Evolutionary conservation across 1,140 invertebrate genomes (phyloP), one percentile per base, ranked within the genome.

Genomic region (Phortica variegata): DNA sequence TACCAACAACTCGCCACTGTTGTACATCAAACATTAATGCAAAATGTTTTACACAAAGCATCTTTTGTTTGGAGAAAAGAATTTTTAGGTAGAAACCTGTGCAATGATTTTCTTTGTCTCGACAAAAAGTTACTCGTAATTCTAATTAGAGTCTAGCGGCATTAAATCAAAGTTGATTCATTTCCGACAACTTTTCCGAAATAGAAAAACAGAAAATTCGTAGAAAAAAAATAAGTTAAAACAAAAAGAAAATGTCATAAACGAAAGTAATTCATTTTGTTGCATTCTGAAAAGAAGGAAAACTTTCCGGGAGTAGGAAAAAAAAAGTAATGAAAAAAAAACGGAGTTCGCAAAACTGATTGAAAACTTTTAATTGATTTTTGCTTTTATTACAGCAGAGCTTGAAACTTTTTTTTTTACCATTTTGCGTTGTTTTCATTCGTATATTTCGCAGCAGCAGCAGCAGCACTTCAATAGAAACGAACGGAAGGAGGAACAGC

Each of bases 281-380:
- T 26, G 23, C 23, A 26, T 26, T 5, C 23, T 26, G 5, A 26
- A n/a, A 26, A 5, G 23, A 5, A 26, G 23, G 10, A 5, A 26
- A 26, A 26, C 23, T 26, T 26, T 26, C 23, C 23, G 5, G n/a
- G 45, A 49, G 21, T 44, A 39, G 29, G 37, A 63, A 60, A 42
- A 60, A 16, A 40, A 56, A 58, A 68, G 68, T 57, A 68, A 68
- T 68, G 52, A 63, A 26, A 26, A 26, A 26, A 26, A 26, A 26
- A 26, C 23, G 10, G 23, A 26, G 10, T 26, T 26, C 10, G 23
- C 23, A 26, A n/a, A 60, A 54, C 66, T 70, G 66, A 70, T 70
- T 70, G 65, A 65, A 70, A 70, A 70, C 50, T 70, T 70, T 66
- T 70, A 70, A 70, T 70, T 70, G 65, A 70, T 70, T 70, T 70